Evolutionary conservation across 2,888 invertebrate species (phyloP).

Genomic region (Adela reaumurella): DNA sequence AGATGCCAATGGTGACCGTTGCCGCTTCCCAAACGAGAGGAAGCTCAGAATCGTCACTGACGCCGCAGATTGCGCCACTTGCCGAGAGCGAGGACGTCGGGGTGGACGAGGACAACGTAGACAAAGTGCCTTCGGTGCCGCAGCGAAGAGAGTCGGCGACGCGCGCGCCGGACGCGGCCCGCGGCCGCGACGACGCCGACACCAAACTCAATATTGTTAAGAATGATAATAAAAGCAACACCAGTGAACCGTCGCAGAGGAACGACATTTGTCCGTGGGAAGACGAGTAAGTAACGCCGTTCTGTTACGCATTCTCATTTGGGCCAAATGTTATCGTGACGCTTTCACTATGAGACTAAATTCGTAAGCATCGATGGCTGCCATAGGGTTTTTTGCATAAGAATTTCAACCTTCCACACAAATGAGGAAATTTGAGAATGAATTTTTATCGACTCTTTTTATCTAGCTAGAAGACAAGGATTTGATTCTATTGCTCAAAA

Average conservation of each 20-base stretch:
- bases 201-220: slow-evolving; percentile 45
- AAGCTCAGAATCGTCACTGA: slow-evolving; percentile 19
- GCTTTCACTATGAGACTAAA: too few relatives aligned
- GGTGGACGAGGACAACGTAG: slow-evolving; percentile 62
- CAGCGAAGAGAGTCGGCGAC: slow-evolving; percentile 25
- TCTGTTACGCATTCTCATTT: too few relatives aligned
- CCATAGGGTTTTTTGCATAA: too few relatives aligned
- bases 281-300: slow-evolving; percentile 91
- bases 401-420: too few relatives aligned
- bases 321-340: too few relatives aligned
- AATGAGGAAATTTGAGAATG: too few relatives aligned
- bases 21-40: slow-evolving; percentile 6
- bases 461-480: too few relatives aligned
- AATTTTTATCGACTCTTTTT: too few relatives aligned
- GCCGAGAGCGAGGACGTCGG: slow-evolving; percentile 68
- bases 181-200: slow-evolving; percentile 38
- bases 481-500: too few relatives aligned
- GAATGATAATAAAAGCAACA: slow-evolving; percentile 35
- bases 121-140: slow-evolving; percentile 50
- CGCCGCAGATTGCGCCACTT: slow-evolving; percentile 57
- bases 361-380: too few relatives aligned
- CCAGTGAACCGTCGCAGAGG: slow-evolving; percentile 49
- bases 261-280: slow-evolving; percentile 93
- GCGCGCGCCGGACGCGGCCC: slow-evolving; percentile 29
- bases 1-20: slow-evolving; percentile 6